Evolutionary conservation across 2,113 vertebrate species (phyloP).

Genomic region (Sceloporus tristichus): DNA sequence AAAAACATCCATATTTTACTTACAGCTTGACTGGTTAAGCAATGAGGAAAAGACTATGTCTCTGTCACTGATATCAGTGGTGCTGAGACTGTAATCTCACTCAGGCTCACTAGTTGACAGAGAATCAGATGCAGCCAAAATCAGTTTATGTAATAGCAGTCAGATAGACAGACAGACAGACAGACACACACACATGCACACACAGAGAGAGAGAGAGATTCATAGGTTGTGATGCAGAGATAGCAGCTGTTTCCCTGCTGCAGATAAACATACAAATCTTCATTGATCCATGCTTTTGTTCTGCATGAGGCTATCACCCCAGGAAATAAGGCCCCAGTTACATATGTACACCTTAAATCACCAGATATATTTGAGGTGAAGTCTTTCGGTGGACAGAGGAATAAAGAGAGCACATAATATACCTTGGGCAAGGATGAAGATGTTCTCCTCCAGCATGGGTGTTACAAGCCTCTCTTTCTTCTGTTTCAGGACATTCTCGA

Average conservation of each 20-base stretch:
- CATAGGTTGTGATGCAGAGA: too few relatives aligned
- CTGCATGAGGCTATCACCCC: too few relatives aligned
- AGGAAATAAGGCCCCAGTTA: background rate
- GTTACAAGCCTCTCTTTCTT: slow-evolving; percentile 90
- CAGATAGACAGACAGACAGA: too few relatives aligned
- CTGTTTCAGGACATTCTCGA: slow-evolving; percentile 82
- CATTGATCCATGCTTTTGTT: background rate
- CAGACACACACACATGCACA: too few relatives aligned
- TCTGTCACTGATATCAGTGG: background rate
- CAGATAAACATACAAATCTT: background rate
- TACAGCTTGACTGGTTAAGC: too few relatives aligned
- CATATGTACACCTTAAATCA: background rate
- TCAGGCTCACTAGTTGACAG: too few relatives aligned
- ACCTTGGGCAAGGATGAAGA: slow-evolving; percentile 91
- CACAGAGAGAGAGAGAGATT: too few relatives aligned
- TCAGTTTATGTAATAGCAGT: too few relatives aligned
- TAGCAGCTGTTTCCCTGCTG: too few relatives aligned
- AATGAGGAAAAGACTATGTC: too few relatives aligned
- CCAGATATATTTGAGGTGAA: background rate
- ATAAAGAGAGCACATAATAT: slow-evolving; percentile 23
- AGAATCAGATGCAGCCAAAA: too few relatives aligned
- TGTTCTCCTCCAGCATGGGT: slow-evolving; percentile 77
- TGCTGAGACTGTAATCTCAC: too few relatives aligned
- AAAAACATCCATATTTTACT: background rate
- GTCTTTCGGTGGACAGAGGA: fast-evolving